phyloP scores from a whole-genome alignment of 2,888 invertebrate species.

The Cheilosia scutellata region DNA sequence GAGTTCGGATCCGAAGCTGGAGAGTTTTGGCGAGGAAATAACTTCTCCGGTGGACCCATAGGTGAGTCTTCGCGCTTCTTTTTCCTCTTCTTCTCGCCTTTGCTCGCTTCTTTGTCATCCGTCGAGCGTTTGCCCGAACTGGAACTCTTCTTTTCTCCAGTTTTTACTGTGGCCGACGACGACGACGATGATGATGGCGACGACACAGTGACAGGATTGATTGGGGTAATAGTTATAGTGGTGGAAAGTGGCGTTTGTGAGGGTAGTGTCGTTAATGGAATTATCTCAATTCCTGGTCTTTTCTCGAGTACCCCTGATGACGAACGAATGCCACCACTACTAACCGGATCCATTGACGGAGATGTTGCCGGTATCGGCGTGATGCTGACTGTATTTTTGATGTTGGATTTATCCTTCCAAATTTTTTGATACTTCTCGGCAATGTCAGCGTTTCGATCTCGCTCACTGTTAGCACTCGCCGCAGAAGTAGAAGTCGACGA shows the following conservation, averaged over 20 bases:
- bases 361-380: conserved; percentile 80
- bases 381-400: conserved; percentile 82
- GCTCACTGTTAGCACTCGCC: conserved; percentile 9
- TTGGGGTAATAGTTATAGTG: conserved; percentile 94
- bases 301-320: conserved; percentile 85
- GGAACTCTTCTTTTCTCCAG: conserved; percentile 83
- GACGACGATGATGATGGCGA: conserved; percentile 12
- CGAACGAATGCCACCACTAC: conserved; percentile 16
- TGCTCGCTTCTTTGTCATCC: conserved; percentile 83
- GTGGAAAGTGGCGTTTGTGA: conserved; percentile 86
- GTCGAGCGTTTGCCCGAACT: conserved; percentile 81
- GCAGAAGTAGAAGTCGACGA: conserved; percentile 18
- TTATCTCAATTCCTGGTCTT: conserved; percentile 93
- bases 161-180: conserved; percentile 66
- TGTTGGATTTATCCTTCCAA: conserved; percentile 83
- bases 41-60: conserved; percentile 90
- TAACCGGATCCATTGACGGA: conserved; percentile 81
- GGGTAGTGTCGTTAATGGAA: conserved; percentile 88
- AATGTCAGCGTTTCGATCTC: conserved; percentile 78
- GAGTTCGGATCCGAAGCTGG: conserved; percentile 86
- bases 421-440: conserved; percentile 83
- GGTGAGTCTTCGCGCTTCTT: conserved; percentile 88
- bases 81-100: conserved; percentile 90
- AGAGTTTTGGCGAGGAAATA: conserved; percentile 88
- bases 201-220: conserved; percentile 80